phyloP scores from a whole-genome alignment of 2,113 vertebrate species.

The Heterocephalus glaber region DNA sequence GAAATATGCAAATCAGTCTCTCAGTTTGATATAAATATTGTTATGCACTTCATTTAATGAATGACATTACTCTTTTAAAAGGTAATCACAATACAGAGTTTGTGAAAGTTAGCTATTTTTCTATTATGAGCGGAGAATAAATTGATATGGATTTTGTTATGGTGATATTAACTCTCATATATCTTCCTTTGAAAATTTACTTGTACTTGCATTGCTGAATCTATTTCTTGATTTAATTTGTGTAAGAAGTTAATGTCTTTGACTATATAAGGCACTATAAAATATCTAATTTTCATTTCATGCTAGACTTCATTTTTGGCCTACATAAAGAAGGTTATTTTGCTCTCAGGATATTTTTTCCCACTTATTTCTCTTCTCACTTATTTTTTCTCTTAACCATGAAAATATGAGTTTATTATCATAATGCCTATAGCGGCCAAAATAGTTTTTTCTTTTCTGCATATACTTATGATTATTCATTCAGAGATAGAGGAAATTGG shows the following conservation, averaged over 20 bases:
- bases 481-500: background rate
- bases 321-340: slow-evolving; percentile 41
- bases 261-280: slow-evolving; percentile 33
- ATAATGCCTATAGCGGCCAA: background rate
- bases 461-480: background rate
- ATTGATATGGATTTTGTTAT: slow-evolving; percentile 61
- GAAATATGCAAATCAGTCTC: slow-evolving; percentile 49
- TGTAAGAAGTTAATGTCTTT: slow-evolving; percentile 61
- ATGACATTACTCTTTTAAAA: slow-evolving; percentile 22
- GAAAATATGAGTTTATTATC: slow-evolving; percentile 28
- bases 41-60: slow-evolving; percentile 59
- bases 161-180: slow-evolving; percentile 19
- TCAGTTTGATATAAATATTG: slow-evolving; percentile 46
- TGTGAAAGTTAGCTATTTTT: slow-evolving; percentile 59
- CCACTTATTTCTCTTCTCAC: background rate
- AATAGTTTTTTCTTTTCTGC: background rate
- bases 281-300: slow-evolving; percentile 64
- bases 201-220: slow-evolving; percentile 54
- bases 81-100: slow-evolving; percentile 29
- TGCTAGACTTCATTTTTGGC: slow-evolving; percentile 52
- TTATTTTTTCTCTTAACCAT: slow-evolving; percentile 40
- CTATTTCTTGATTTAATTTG: slow-evolving; percentile 67
- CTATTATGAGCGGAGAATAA: slow-evolving; percentile 43
- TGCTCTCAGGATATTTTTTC: slow-evolving; percentile 51
- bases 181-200: slow-evolving; percentile 61